phyloP scores from a whole-genome alignment of 37 sponge, comb jelly and placozoan species.

The Eunapius fragilis region DNA sequence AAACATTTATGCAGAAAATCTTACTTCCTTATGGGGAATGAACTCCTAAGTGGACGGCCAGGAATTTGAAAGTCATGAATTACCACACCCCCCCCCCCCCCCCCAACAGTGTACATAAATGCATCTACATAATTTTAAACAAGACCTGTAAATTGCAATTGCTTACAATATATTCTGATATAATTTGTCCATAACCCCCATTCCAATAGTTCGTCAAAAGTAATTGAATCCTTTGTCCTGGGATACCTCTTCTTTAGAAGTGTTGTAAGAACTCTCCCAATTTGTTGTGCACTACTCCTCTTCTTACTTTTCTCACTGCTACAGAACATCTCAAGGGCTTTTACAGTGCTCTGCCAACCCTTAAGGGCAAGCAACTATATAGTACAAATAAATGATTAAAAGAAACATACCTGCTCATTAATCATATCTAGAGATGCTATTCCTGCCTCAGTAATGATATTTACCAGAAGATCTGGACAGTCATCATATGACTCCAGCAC shows the following conservation, averaged over 20 bases:
- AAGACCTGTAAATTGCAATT: too few species aligned
- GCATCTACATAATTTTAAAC: too few species aligned
- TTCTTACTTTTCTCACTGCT: neutral
- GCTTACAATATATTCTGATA: constrained; percentile 47
- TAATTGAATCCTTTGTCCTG: neutral
- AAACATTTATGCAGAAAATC: too few species aligned
- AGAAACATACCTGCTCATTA: neutral
- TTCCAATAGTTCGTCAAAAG: constrained; percentile 42
- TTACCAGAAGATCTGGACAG: neutral
- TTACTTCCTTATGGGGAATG: too few species aligned
- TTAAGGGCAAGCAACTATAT: neutral
- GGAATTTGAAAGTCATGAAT: too few species aligned
- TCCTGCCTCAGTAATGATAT: neutral
- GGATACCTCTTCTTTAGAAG: constrained; percentile 28
- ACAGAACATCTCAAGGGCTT: neutral
- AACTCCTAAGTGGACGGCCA: too few species aligned
- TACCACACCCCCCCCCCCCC: too few species aligned
- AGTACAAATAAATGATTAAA: neutral
- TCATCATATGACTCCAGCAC: neutral
- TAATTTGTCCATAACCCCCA: constrained; percentile 55
- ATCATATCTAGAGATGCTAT: neutral
- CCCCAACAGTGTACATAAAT: too few species aligned
- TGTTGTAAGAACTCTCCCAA: constrained; percentile 1
- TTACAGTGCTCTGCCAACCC: neutral
- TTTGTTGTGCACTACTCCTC: constrained; percentile 7